Base-by-base conservation (phyloP, 2,797 vertebrate species). In the Tachyglossus aculeatus region DNA sequence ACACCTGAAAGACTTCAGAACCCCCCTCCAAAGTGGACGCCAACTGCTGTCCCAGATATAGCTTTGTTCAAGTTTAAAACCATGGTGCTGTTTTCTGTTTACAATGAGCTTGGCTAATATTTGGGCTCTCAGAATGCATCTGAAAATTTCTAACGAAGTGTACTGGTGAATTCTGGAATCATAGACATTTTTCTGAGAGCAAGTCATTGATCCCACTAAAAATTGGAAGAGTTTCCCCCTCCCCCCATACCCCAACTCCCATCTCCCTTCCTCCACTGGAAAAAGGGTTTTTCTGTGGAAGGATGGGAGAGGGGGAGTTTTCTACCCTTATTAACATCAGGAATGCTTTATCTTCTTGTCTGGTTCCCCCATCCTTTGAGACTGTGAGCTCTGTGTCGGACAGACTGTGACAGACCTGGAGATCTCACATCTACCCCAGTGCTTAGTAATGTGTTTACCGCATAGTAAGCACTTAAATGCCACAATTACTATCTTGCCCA, bases 111-210 rank as follows among this genome's bases (percentile, higher is more conserved):
- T 34, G 44, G 6, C 12, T 27, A 54, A 24, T 33, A 61, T 64
- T 57, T 37, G 21, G 51, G 60, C 19, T 40, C 41, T 69, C 36
- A 47, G 29, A 32, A 68, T 36, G 34, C 5, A 18, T 24, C 9
- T 15, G 36, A 10, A 15, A 53, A 25, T 4, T 50, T 71, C 15
- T 62, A 60, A 36, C 0, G 21, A 67, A 61, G n/a, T 58, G 9
- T 31, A 7, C n/a, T 54, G 16, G 8, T 53, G n/a, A 14, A 51
- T 69, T 62, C 37, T 55, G n/a, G 18, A 51, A 45, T 71, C 37
- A 40, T 6, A 61, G 37, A 41, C 27, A 62, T 72, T 61, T 60
- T 18, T 37, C 13, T 19, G 55, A 65, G 44, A 75, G n/a, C 33
- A 18, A 52, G 9, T 33, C 44, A 39, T 33, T 15, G 15, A 36